Evolutionary conservation across 2,797 vertebrate genomes (phyloP).

Genomic region (Falco peregrinus): DNA sequence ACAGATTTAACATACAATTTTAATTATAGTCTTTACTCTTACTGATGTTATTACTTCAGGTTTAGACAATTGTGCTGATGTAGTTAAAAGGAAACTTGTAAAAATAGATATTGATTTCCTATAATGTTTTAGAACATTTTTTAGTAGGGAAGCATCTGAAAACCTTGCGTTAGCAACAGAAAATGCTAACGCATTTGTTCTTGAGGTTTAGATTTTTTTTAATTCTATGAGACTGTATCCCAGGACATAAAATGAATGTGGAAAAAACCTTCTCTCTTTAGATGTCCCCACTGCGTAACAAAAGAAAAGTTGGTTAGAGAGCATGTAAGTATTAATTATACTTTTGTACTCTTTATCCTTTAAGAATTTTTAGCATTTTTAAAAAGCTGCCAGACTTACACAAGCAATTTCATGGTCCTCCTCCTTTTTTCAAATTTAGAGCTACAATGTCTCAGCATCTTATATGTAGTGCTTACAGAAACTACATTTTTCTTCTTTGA

Average conservation of each 20-base stretch:
- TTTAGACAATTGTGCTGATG: constrained; percentile 37
- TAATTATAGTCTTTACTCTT: background rate
- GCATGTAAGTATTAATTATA: background rate
- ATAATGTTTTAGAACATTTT: constrained; percentile 35
- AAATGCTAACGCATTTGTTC: background rate
- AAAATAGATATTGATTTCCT: constrained; percentile 61
- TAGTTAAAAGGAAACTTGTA: constrained; percentile 2
- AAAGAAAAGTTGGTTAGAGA: background rate
- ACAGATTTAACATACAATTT: background rate
- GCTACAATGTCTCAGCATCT: background rate
- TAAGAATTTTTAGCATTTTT: background rate
- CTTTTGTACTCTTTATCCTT: background rate
- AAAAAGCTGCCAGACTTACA: background rate
- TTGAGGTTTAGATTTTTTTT: background rate
- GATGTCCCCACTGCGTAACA: background rate
- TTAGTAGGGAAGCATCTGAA: background rate
- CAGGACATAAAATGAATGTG: background rate
- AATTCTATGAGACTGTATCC: background rate
- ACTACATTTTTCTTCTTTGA: background rate
- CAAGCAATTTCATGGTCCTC: background rate
- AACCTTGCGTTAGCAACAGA: background rate
- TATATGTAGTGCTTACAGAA: background rate
- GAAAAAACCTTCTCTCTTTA: background rate
- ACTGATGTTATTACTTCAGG: background rate
- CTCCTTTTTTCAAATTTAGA: background rate